phyloP scores from a whole-genome alignment of 2,888 invertebrate species.

The Acleris emargana region DNA sequence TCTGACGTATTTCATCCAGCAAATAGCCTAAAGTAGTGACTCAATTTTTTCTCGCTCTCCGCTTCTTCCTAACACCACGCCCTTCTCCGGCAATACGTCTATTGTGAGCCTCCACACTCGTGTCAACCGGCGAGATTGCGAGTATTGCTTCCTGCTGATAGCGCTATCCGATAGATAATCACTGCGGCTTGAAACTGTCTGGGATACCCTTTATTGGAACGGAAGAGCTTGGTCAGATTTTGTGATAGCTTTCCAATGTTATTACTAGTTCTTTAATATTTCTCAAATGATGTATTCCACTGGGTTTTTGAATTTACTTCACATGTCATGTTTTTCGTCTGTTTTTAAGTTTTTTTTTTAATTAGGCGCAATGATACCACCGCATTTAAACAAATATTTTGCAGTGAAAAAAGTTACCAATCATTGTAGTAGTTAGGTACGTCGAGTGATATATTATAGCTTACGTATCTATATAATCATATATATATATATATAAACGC shows the following conservation, averaged over 20 bases:
- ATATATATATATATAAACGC: no score
- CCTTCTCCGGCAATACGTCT: constrained; percentile 11
- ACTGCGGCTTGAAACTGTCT: constrained; percentile 15
- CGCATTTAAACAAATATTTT: no score
- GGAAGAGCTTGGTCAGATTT: neutral
- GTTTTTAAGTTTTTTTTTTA: no score
- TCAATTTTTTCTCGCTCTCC: neutral
- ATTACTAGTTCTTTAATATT: no score
- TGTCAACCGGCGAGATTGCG: constrained; percentile 28
- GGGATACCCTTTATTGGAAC: neutral
- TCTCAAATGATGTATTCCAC: no score
- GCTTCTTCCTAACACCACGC: neutral
- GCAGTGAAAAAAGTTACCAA: no score
- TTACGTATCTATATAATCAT: no score
- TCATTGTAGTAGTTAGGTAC: no score
- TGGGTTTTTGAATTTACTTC: no score
- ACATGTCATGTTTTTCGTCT: no score
- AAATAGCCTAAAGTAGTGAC: neutral
- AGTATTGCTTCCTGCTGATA: constrained; percentile 22
- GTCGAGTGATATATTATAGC: no score
- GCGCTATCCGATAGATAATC: constrained; percentile 26
- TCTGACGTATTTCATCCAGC: neutral
- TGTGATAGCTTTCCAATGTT: neutral
- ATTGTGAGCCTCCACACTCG: constrained; percentile 24
- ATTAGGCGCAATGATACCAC: no score